Evolutionary conservation across 2,797 vertebrate genomes (phyloP), one percentile per base, ranked within the genome.

Genomic region (Carcharodon carcharias): DNA sequence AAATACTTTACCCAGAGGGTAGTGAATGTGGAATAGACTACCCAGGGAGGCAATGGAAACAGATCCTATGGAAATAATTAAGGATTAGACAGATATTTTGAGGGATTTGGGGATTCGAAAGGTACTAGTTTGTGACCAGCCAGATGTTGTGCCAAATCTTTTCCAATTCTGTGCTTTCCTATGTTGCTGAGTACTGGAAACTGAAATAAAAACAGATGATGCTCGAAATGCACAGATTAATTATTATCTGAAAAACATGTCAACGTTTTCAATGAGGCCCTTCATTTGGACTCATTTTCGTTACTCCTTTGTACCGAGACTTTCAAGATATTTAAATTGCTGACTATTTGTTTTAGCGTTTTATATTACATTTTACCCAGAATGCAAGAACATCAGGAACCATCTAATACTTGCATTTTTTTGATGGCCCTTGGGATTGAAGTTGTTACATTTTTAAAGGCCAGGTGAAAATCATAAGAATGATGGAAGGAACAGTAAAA

Each of bases 51-150:
- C 21, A 67, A n/a, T 93, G 21, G 61, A 67, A 65, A 65, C n/a
- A 65, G 61, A 65, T 93, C 40, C 61, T 26, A 40, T 93, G 91
- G 91, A 93, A 93, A 93, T 45, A 93, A 93, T 45, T 67, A 93
- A 93, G 91, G 63, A 45, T 67, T 93, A 67, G 91, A 93, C 21
- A 67, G 91, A 93, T 93, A 93, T 23, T 50, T 93, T 93, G 18
- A 93, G 91, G 91, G 91, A 93, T 40, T 65, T 93, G n/a, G 91
- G 63, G 91, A 93, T 93, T 93, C 67, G n/a, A 93, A 93, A 45
- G 91, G 63, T 93, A 93, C 63, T 67, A 93, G 91, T 67, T 91
- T 93, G 91, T 61, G 91, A 93, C 61, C 61, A 93, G 61, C 91
- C 91, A 93, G 91, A 67, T 93, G 91, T 63, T 40, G n/a, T 67